These are phyloP conservation scores for Stictonetta naevosa DNA, from an alignment of 2,113 vertebrate species.

Conservation along the genomic window DNA sequence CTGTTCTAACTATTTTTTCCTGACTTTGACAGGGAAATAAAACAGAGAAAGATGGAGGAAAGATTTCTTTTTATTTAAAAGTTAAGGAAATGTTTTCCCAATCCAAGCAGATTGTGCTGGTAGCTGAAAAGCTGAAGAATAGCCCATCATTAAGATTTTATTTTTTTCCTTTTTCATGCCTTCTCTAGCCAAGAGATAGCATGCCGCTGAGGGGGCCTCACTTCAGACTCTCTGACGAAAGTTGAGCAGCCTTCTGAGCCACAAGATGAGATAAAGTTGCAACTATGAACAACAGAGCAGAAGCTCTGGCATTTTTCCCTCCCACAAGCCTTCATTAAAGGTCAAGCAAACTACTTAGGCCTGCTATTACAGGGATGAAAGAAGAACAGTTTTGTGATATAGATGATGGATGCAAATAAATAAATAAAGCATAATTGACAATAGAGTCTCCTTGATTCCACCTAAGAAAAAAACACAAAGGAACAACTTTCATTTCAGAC, in stretches of 20 bases:
- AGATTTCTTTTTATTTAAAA: neutral
- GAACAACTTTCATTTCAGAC: neutral
- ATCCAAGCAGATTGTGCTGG: neutral
- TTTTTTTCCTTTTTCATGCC: constrained; percentile 13
- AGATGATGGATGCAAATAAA: neutral
- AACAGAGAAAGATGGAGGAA: neutral
- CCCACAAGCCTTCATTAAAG: constrained; percentile 35
- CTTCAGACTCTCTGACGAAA: constrained; percentile 49
- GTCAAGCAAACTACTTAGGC: constrained; percentile 34
- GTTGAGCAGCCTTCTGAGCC: constrained; percentile 7
- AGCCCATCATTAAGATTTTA: neutral
- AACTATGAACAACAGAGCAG: constrained; percentile 22
- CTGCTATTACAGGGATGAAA: constrained; percentile 7
- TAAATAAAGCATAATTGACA: neutral
- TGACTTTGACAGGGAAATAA: neutral
- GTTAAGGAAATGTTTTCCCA: neutral
- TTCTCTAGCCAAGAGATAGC: constrained; percentile 3
- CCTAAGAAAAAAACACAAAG: neutral
- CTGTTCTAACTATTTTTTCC: neutral
- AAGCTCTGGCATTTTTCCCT: constrained; percentile 36
- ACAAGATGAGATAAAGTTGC: constrained; percentile 53
- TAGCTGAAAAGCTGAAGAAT: constrained; percentile 19
- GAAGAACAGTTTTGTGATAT: neutral
- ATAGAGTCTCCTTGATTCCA: neutral
- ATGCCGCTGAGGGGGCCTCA: neutral